Conservation (phyloP, 2,797 vertebrate genomes). For the Nannoperca australis region DNA sequence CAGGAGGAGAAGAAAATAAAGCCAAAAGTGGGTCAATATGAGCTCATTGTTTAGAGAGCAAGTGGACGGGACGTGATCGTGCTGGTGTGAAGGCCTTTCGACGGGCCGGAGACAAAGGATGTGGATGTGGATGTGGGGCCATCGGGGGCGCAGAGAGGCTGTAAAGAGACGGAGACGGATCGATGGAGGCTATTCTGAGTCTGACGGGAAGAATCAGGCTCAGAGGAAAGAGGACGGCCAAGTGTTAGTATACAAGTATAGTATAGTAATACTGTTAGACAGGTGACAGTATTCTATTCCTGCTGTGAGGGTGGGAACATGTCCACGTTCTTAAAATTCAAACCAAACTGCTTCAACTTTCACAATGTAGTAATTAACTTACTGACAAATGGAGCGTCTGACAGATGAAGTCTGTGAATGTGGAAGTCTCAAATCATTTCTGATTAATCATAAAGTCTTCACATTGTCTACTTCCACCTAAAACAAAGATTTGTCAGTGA, state of each 20-base stretch:
- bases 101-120: conserved; percentile 33
- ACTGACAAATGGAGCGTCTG: not conserved
- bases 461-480: too few species aligned
- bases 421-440: too few species aligned
- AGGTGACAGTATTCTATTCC: not conserved
- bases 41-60: conserved; percentile 32
- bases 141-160: conserved; percentile 14
- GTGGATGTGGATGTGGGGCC: not conserved
- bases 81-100: not conserved
- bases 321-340: too few species aligned
- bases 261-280: too few species aligned
- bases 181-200: conserved; percentile 58
- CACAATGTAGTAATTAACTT: not conserved
- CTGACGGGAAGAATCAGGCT: conserved; percentile 16
- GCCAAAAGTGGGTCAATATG: not conserved
- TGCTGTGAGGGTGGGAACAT: not conserved
- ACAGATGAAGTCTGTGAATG: too few species aligned
- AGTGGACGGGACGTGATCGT: conserved; percentile 5
- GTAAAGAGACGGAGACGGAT: conserved; percentile 29
- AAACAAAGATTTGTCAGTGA: too few species aligned
- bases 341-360: not conserved
- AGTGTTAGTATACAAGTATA: too few species aligned
- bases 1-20: not conserved
- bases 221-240: not conserved
- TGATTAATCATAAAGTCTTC: too few species aligned